Conservation (phyloP, 2,888 invertebrate species). For the Colostygia pectinataria region DNA sequence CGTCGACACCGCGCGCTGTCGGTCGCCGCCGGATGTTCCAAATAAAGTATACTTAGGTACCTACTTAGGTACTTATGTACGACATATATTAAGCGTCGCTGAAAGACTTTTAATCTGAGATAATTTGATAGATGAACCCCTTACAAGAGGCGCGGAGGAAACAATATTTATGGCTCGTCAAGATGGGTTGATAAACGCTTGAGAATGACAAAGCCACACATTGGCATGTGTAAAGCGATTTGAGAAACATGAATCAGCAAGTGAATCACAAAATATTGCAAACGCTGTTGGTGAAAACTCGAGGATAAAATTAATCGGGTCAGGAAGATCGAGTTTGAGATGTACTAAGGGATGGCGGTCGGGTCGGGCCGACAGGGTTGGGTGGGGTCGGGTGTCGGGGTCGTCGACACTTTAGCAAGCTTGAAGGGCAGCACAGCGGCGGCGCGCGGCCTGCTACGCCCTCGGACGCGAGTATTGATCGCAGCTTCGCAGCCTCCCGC, state of each 20-base stretch:
- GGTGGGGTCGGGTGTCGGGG: constrained; percentile 53
- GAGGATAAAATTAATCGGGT: constrained; percentile 62
- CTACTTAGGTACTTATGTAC: constrained; percentile 28
- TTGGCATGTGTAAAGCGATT: constrained; percentile 8
- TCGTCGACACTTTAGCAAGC: constrained; percentile 77
- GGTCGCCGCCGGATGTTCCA: constrained; percentile 33
- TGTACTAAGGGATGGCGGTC: constrained; percentile 54
- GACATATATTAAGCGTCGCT: no score
- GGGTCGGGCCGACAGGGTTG: constrained; percentile 44
- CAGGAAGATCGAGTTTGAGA: constrained; percentile 62
- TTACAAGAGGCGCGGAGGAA: no score
- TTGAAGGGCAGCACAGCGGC: constrained; percentile 71
- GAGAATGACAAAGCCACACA: constrained; percentile 9
- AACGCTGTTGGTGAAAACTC: constrained; percentile 27
- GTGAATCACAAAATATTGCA: constrained; percentile 23
- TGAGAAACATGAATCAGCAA: constrained; percentile 28
- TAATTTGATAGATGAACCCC: no score
- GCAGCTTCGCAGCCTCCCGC: constrained; percentile 68
- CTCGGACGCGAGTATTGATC: constrained; percentile 67
- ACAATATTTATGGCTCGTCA: no score
- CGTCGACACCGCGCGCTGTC: constrained; percentile 21
- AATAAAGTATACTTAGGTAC: constrained; percentile 14
- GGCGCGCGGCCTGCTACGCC: constrained; percentile 40
- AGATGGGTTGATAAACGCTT: no score
- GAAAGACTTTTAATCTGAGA: no score